Base-by-base conservation (phyloP, 2,113 vertebrate species). In the Coturnix japonica region DNA sequence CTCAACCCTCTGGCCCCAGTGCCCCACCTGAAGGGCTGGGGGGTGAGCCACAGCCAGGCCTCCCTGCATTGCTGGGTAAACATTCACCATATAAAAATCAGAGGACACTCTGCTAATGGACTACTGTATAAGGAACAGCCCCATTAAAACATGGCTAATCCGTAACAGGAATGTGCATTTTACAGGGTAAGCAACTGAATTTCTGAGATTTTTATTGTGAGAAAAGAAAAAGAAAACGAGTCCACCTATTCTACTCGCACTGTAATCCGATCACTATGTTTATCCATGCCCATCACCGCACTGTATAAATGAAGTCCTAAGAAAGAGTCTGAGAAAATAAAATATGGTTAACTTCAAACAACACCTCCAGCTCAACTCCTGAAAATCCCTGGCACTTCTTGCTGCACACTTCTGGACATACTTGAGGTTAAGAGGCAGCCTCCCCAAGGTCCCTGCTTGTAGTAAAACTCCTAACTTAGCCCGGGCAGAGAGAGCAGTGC, bases 311-410 rank as follows among this genome's bases (percentile, higher is more conserved):
- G 79, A 93, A 94, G 95, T 93, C 77, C 97, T 89, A 92, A 95
- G 93, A 96, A 95, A 96, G 81, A 83, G 85, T 95, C 37, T 51
- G 44, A 90, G 91, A 96, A 97, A 98, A 97, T 95, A 97, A 97
- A 97, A 97, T 89, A 95, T 61, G 95, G 96, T 92, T 97, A 94
- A 81, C 87, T 96, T 98, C 97, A 98, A 98, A 97, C 96, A 97
- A 96, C 97, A 97, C 97, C 96, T 97, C 91, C 94, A 93, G 92
- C 95, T 95, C 94, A 96, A 95, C 95, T 97, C 92, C 91, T 91
- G 93, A 95, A 96, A 79, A 94, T 90, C 85, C 89, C 35, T 63
- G 84, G 90, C 91, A 95, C 87, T 60, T 87, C 93, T 67, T 70
- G 85, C 79, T 69, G 37, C 10, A 5, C 39, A 57, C 19, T 47